phyloP scores from a whole-genome alignment of 2,888 invertebrate genomes.

The Xestia rhomboidea region DNA sequence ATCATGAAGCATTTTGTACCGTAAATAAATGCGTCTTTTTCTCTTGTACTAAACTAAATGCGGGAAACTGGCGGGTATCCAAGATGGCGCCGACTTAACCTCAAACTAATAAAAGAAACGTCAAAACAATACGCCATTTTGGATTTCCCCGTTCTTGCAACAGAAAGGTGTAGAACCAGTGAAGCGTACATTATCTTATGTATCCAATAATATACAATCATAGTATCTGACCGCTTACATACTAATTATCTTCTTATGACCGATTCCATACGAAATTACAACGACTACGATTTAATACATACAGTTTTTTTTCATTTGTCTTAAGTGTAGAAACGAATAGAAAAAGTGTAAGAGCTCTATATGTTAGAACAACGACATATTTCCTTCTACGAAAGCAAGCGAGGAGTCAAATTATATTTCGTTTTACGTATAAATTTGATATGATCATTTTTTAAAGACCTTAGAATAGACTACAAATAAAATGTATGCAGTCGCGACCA shows the following conservation, averaged over 20 bases:
- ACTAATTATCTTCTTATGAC: constrained; percentile 77
- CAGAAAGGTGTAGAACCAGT: constrained; percentile 64
- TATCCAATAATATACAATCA: constrained; percentile 83
- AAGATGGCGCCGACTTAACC: constrained; percentile 67
- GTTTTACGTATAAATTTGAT: constrained; percentile 90
- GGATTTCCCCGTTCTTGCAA: constrained; percentile 44
- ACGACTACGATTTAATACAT: constrained; percentile 86
- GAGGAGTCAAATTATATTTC: constrained; percentile 74
- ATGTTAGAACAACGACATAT: constrained; percentile 72
- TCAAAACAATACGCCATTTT: constrained; percentile 41
- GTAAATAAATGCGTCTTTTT: constrained; percentile 74
- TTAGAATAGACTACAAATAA: constrained; percentile 81
- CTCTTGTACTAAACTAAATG: constrained; percentile 72
- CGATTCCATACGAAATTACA: constrained; percentile 87
- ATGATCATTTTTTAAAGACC: constrained; percentile 86
- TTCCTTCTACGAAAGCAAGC: constrained; percentile 83
- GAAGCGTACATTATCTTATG: constrained; percentile 76
- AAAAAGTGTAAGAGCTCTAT: constrained; percentile 78
- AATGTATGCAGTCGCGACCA: constrained; percentile 67
- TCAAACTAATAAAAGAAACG: constrained; percentile 38
- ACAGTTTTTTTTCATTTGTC: constrained; percentile 78
- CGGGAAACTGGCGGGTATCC: constrained; percentile 51
- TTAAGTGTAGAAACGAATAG: constrained; percentile 78
- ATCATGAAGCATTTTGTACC: constrained; percentile 75
- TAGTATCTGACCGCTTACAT: constrained; percentile 81